Percentiles rank a stretch among this genome's conserved stretches.
phyloP scores from a whole-genome alignment of 2,113 vertebrate genomes.

The Felis chaus region DNA sequence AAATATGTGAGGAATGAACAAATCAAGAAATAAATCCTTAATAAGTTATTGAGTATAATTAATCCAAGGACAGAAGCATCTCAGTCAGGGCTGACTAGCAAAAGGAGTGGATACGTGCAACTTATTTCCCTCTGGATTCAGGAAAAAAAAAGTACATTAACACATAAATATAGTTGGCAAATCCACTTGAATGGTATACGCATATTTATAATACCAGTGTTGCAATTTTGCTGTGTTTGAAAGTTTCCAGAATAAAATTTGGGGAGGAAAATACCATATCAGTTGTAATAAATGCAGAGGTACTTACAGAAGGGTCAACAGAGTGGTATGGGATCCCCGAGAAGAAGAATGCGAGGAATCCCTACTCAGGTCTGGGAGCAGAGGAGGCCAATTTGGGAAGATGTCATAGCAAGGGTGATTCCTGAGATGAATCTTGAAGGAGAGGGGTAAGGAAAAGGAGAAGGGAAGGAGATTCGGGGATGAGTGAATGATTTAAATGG shows the following conservation, averaged over 20 bases:
- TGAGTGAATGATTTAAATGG: neutral
- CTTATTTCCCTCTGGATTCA: neutral
- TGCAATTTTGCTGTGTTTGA: neutral
- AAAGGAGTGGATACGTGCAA: neutral
- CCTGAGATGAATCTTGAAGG: neutral
- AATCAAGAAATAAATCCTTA: neutral
- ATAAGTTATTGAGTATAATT: neutral
- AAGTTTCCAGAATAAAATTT: neutral
- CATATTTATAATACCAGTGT: neutral
- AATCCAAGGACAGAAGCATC: neutral
- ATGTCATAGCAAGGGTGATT: neutral
- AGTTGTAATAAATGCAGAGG: neutral
- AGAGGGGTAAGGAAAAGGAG: neutral
- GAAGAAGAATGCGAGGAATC: neutral
- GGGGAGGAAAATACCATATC: neutral
- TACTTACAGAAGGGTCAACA: neutral
- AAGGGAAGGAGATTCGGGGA: neutral
- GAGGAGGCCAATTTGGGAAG: neutral
- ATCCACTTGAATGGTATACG: neutral
- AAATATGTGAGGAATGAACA: neutral
- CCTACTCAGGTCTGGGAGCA: neutral
- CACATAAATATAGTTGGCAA: neutral
- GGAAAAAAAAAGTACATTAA: neutral
- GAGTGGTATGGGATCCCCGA: neutral
- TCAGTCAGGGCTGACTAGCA: neutral